Conservation (phyloP, 1,140 invertebrate species). For the Fopius arisanus region DNA sequence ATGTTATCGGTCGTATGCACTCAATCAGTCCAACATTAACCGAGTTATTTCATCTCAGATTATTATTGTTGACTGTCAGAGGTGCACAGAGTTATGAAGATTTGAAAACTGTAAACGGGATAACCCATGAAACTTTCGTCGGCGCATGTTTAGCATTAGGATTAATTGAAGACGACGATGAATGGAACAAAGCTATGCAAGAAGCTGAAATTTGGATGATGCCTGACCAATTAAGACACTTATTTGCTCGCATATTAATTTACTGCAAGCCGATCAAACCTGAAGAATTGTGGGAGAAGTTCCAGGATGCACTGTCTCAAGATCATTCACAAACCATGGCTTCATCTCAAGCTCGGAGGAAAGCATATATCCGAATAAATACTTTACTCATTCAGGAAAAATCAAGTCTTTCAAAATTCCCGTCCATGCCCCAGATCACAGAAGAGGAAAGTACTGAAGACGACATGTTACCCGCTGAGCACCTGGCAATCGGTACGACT, state of each 20-base stretch:
- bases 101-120: conserved; percentile 25
- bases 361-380: not conserved
- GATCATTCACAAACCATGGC: conserved; percentile 2
- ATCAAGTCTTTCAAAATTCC: not conserved
- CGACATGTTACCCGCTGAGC: not conserved
- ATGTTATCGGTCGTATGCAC: conserved; percentile 19
- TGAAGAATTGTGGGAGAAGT: conserved; percentile 25
- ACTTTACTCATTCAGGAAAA: not conserved
- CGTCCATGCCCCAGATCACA: not conserved
- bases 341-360: not conserved
- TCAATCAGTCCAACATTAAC: no score
- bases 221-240: not conserved
- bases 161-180: conserved; percentile 33
- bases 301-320: conserved; percentile 22
- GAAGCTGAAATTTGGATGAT: conserved; percentile 21
- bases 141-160: conserved; percentile 27
- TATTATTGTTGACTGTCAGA: not conserved
- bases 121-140: conserved; percentile 15
- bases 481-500: not conserved
- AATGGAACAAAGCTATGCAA: conserved; percentile 25
- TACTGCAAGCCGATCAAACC: conserved; percentile 14
- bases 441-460: not conserved
- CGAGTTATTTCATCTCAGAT: no score
- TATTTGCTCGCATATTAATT: conserved; percentile 9
- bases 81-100: conserved; percentile 25